phyloP scores from a whole-genome alignment of 2,888 invertebrate genomes.

The Chymomyza caudatula region DNA sequence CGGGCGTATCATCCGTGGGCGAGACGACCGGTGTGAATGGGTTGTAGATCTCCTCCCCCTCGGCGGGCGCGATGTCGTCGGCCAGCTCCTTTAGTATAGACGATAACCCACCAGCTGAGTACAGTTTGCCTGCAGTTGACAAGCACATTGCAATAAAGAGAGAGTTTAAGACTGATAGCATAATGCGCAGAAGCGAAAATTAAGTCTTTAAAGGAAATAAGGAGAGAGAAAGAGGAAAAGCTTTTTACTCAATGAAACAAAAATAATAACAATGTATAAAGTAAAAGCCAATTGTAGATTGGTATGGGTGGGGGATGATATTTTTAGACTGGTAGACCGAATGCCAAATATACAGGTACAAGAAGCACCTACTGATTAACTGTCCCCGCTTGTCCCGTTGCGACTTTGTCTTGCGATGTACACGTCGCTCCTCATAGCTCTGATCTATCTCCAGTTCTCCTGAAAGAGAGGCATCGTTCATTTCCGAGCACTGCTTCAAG shows the following conservation, averaged over 20 bases:
- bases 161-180: not conserved
- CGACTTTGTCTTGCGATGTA: constrained; percentile 78
- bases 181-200: not conserved
- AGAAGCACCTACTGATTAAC: constrained; percentile 73
- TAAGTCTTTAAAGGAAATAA: not conserved
- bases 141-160: not conserved
- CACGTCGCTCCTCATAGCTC: constrained; percentile 77
- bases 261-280: not conserved
- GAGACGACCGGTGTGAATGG: constrained; percentile 79
- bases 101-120: constrained; percentile 76
- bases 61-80: constrained; percentile 77
- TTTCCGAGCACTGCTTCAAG: constrained; percentile 78
- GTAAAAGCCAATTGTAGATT: not conserved
- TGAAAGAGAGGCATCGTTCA: constrained; percentile 78
- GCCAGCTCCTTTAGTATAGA: constrained; percentile 78
- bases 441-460: constrained; percentile 78
- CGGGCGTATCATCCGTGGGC: constrained; percentile 77
- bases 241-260: constrained; percentile 30
- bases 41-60: constrained; percentile 78
- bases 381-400: constrained; percentile 77
- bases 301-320: not conserved
- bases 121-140: constrained; percentile 73
- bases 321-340: not conserved
- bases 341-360: not conserved
- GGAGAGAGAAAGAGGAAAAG: constrained; percentile 20